Conservation (phyloP, 2,113 vertebrate species). For the Rhynchopsitta pachyrhyncha region DNA sequence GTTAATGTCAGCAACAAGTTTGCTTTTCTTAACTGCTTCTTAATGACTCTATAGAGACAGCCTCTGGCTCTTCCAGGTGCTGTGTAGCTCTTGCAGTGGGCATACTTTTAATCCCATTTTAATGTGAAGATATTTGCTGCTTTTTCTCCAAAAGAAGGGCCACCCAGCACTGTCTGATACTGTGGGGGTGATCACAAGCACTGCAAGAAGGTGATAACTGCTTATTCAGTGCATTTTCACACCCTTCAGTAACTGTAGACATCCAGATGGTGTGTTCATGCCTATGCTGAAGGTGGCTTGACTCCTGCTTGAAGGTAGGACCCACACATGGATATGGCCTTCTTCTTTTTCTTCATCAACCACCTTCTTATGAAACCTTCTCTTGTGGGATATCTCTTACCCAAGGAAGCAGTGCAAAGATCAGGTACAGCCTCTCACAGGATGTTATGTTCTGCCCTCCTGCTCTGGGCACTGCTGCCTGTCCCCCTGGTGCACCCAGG, state of each 20-base stretch:
- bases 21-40: background rate
- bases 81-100: background rate
- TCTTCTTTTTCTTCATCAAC: background rate
- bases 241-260: background rate
- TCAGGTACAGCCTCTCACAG: background rate
- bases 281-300: background rate
- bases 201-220: background rate
- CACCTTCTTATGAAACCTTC: background rate
- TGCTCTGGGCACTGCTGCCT: background rate
- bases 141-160: background rate
- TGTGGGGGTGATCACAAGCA: background rate
- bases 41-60: background rate
- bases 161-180: background rate
- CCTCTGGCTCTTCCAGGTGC: background rate
- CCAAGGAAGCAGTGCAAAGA: background rate
- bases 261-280: background rate
- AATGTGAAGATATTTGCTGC: background rate
- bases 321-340: background rate
- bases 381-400: background rate
- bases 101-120: background rate
- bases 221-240: background rate
- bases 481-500: too few relatives aligned
- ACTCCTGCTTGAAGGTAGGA: background rate
- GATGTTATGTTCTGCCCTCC: background rate
- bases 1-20: background rate